phyloP scores from a whole-genome alignment of 2,888 invertebrate genomes.

The Tenthredo livida region DNA sequence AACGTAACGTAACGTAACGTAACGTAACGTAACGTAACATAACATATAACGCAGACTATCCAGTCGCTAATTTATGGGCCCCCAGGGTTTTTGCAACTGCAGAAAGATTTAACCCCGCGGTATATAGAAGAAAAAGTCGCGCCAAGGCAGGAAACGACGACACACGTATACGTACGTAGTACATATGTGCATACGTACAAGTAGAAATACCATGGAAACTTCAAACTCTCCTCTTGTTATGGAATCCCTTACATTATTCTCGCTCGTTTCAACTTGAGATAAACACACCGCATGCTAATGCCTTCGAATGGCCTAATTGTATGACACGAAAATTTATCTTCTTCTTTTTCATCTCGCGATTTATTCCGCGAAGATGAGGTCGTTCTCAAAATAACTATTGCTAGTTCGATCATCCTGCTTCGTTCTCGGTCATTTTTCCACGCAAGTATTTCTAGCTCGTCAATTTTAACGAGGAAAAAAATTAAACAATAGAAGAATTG shows the following conservation, averaged over 20 bases:
- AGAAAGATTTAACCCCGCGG: slow-evolving; percentile 27
- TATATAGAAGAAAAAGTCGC: slow-evolving; percentile 47
- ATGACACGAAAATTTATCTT: neutral
- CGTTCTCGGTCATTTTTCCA: neutral
- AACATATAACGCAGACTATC: neutral
- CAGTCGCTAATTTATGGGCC: slow-evolving; percentile 45
- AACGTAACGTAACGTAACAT: neutral
- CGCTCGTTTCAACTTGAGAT: neutral
- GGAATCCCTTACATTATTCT: neutral
- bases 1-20: neutral
- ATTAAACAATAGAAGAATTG: too few relatives aligned
- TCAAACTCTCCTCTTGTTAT: neutral
- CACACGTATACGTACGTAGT: neutral
- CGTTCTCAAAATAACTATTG: neutral
- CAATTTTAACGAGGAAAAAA: too few relatives aligned
- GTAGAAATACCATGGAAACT: neutral
- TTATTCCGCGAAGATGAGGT: neutral
- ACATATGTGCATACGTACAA: too few relatives aligned
- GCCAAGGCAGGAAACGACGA: slow-evolving; percentile 43
- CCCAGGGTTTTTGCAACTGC: slow-evolving; percentile 17
- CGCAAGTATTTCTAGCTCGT: neutral
- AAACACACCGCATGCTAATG: slow-evolving; percentile 1
- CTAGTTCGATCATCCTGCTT: neutral
- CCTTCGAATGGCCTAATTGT: neutral
- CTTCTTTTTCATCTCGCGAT: neutral